phyloP scores from a whole-genome alignment of 2,888 invertebrate species.

The Eupithecia exiguata region DNA sequence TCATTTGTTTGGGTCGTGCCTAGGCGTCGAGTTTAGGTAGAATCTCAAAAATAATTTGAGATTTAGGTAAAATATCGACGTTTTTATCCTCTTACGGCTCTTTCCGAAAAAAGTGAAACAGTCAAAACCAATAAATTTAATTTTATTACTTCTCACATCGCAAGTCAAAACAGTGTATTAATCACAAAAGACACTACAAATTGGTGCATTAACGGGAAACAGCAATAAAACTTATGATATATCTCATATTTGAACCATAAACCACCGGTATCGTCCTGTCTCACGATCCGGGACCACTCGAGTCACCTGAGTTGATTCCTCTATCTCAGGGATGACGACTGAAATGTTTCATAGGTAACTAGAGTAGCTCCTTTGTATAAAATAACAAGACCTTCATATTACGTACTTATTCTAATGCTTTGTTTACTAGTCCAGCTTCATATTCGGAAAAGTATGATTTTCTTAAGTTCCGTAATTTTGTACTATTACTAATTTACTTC shows the following conservation, averaged over 20 bases:
- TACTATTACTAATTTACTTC: too few relatives aligned
- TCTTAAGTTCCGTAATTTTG: too few relatives aligned
- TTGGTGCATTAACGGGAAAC: slow-evolving; percentile 51
- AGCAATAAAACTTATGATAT: slow-evolving; percentile 58
- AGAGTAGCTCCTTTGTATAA: neutral
- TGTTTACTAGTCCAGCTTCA: too few relatives aligned
- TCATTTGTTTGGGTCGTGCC: neutral
- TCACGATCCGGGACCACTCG: slow-evolving; percentile 7
- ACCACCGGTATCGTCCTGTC: slow-evolving; percentile 41
- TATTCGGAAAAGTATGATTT: too few relatives aligned
- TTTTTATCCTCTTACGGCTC: neutral
- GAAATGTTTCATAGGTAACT: neutral
- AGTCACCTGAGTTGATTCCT: neutral
- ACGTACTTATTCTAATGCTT: too few relatives aligned
- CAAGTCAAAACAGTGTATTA: slow-evolving; percentile 53
- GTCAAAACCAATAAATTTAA: slow-evolving; percentile 37
- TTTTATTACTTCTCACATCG: slow-evolving; percentile 39
- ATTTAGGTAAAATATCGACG: neutral
- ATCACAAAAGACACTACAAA: slow-evolving; percentile 64
- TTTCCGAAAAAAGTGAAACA: neutral
- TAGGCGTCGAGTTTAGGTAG: neutral
- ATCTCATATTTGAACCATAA: slow-evolving; percentile 44
- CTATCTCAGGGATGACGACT: neutral
- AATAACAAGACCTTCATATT: neutral
- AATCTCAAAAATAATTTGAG: neutral